These are phyloP conservation scores for Corticium candelabrum DNA, from an alignment of 37 sponge, comb jelly and placozoan genomes.

Conservation along the genomic window DNA sequence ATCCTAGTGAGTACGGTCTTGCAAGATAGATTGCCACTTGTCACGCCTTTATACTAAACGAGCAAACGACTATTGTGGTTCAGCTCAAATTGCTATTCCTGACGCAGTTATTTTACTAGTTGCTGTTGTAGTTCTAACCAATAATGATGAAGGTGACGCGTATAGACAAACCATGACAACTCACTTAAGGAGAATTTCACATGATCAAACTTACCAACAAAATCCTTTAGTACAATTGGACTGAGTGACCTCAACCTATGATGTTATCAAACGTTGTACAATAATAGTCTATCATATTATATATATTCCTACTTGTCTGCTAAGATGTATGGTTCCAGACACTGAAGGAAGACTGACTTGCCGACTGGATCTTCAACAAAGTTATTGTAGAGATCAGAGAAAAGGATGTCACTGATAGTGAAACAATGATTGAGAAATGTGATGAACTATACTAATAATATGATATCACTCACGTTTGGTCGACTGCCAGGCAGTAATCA, in stretches of 20 bases:
- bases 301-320: constrained; percentile 16
- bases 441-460: no score
- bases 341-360: constrained; percentile 47
- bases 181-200: no score
- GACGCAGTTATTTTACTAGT: no score
- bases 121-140: no score
- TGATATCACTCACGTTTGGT: constrained; percentile 3
- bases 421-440: background rate
- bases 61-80: no score
- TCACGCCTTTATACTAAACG: no score
- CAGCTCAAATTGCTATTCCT: no score
- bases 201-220: constrained; percentile 49
- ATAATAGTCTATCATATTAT: no score
- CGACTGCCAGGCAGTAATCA: constrained; percentile 12
- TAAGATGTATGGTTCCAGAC: constrained; percentile 31
- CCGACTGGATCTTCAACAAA: constrained; percentile 36
- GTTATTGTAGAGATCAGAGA: constrained; percentile 7
- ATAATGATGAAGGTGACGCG: no score
- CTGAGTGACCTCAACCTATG: constrained; percentile 22
- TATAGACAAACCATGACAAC: no score
- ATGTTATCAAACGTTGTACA: no score
- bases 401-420: constrained; percentile 5
- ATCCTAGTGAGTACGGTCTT: constrained; percentile 99
- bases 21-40: no score
- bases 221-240: constrained; percentile 47